Percentiles rank a stretch among this genome's conserved stretches.
phyloP scores from a whole-genome alignment of 2,113 vertebrate genomes.

The Myrmophylax atrothorax region DNA sequence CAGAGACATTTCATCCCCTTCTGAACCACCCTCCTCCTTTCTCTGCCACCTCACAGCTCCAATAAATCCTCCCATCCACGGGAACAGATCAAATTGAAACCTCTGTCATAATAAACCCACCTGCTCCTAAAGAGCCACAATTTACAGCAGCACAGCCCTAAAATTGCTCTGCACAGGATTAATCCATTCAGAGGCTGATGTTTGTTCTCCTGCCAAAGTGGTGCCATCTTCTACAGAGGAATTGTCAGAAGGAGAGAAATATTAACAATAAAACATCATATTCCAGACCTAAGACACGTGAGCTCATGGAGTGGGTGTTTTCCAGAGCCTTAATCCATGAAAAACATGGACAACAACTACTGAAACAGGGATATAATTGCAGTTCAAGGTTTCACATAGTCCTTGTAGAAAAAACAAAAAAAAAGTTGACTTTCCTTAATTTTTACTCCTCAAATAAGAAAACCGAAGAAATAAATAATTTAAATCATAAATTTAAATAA shows the following conservation, averaged over 20 bases:
- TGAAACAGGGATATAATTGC: neutral
- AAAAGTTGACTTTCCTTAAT: neutral
- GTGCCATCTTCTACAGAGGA: neutral
- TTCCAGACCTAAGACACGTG: neutral
- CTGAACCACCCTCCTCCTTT: neutral
- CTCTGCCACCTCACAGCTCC: neutral
- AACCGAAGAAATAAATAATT: neutral
- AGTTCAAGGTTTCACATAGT: neutral
- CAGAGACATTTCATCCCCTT: neutral
- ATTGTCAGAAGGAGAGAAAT: slow-evolving; percentile 17
- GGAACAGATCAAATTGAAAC: slow-evolving; percentile 31
- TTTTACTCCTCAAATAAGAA: neutral
- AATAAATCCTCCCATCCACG: neutral
- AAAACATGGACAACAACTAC: neutral
- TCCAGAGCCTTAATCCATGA: neutral
- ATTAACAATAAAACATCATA: slow-evolving; percentile 15
- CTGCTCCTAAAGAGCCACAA: slow-evolving; percentile 36
- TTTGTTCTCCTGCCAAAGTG: slow-evolving; percentile 36
- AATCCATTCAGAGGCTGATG: neutral
- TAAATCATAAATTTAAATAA: neutral
- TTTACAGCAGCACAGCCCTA: slow-evolving; percentile 25
- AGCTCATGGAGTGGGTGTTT: neutral
- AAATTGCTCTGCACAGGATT: slow-evolving; percentile 26
- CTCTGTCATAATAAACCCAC: slow-evolving; percentile 51
- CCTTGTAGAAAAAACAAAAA: neutral